A percentile compares a stretch with the other conserved stretches of the same genome.
These are phyloP conservation scores for Enteromius unitaeniatus DNA, from an alignment of 2,797 vertebrate genomes.

Conservation along the genomic window DNA sequence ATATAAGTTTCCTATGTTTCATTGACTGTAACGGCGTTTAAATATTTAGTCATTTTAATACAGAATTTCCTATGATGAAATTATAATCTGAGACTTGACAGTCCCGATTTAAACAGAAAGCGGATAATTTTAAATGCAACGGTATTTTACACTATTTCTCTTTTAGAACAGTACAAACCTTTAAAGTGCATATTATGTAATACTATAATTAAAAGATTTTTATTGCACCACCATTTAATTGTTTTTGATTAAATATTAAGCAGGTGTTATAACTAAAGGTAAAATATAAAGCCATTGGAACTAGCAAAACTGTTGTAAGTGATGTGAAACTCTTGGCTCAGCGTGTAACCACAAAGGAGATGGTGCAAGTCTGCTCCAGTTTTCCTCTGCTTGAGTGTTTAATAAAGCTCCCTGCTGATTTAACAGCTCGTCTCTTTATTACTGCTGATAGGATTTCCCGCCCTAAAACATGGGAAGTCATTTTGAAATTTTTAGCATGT, in stretches of 20 bases:
- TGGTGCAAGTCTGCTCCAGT: constrained; percentile 21
- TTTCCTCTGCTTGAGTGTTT: constrained; percentile 30
- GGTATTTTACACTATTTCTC: background rate
- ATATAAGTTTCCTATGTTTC: too few relatives aligned
- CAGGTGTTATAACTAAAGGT: background rate
- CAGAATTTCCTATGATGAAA: too few relatives aligned
- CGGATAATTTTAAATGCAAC: background rate
- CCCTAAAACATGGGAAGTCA: background rate
- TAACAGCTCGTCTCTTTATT: constrained; percentile 31
- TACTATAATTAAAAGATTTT: background rate
- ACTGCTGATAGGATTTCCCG: constrained; percentile 7
- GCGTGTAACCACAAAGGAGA: constrained; percentile 1
- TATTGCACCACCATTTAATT: background rate
- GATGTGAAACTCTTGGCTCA: background rate
- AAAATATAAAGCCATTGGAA: background rate
- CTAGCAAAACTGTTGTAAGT: constrained; percentile 1
- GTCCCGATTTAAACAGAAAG: background rate
- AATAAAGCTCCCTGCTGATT: constrained; percentile 43
- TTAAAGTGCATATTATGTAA: background rate
- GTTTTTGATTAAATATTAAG: background rate
- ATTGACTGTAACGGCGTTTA: too few relatives aligned
- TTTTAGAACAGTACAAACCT: background rate
- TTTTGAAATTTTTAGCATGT: constrained; percentile 10
- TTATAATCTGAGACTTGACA: too few relatives aligned
- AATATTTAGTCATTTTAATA: too few relatives aligned